Base-by-base conservation (phyloP, 2,113 vertebrate genomes). In the Engraulis encrasicolus region DNA sequence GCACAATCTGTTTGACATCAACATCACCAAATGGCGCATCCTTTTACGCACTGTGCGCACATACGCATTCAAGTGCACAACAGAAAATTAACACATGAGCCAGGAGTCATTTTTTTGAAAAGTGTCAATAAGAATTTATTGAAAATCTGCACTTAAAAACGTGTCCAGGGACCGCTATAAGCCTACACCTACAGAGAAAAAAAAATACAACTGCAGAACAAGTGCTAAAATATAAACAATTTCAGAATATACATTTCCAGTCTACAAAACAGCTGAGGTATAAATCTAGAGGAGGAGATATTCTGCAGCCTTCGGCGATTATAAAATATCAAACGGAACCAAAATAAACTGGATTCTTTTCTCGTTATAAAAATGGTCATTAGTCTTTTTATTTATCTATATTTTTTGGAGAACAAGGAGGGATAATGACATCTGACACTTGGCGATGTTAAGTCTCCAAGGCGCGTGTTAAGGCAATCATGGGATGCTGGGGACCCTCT, bases 191-290 rank as follows among this genome's bases (percentile, higher is more conserved):
- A 95, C 88, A 88, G 85, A 92, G 90, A 83, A 90, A 92, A 90
- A 89, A 90, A 92, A 90, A 89, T 85, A 88, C 91, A 88, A 89
- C 14, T 15, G 6, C 11, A 52, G 50, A 89, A 23, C 40, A 87
- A 89, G 87, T 89, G 91, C 88, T 90, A 90, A 90, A 92, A 93
- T 66, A 93, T 93, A 90, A 92, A 95, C 94, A 95, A 93, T 93
- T 94, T 93, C 78, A 88, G 90, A 94, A 94, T 94, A 93, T 95
- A 95, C 92, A 95, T 90, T 91, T 87, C 89, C 89, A 89, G 88
- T 91, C 83, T 88, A 92, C 85, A 92, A 80, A 90, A 86, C 78
- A 81, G 80, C 61, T 86, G 87, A 91, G 91, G 87, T 89, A 91
- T 85, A 86, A 86, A 80, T 79, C 86, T 82, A 66, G 82, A 34